Evolutionary conservation across 1,140 invertebrate species (phyloP), one percentile per base, ranked within the genome.

Genomic region (Drosophila asahinai): DNA sequence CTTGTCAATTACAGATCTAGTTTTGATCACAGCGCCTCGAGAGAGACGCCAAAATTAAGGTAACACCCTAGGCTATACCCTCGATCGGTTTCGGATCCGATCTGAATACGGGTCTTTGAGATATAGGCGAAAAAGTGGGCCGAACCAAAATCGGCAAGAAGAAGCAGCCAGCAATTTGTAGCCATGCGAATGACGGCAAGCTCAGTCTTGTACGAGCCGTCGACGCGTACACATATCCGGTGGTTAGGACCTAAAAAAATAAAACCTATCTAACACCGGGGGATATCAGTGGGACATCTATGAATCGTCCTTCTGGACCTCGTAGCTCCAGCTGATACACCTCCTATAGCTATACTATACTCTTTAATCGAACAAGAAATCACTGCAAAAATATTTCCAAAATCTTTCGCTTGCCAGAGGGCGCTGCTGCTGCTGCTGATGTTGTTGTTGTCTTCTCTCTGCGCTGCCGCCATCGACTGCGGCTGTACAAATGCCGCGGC

Each of bases 181-280:
- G 83, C 54, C 64, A 78, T 19, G 36, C 67, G 75, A 75, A 65
- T 70, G 77, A 78, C 79, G 79, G 81, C 83, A 78, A 48, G 74
- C 80, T 92, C 74, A 92, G 91, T 92, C 91, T 84, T 90, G 83
- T 82, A 84, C 91, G 86, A 91, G 75, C 80, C 80, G 77, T 92
- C 87, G 89, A 90, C 91, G 91, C 81, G 86, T 78, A 78, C 63
- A 92, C 91, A 92, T 92, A 90, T 92, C 91, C 91, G 86, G 90
- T 91, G 90, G 90, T 90, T 65, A 91, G 90, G 61, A 81, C 63
- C 70, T 25, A 51, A 54, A 68, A 57, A 59, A 65, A 64, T 51
- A 77, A 66, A 22, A 9, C 14, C n/a, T 40, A 72, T 55, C 70
- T 33, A 48, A n/a, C 8, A 40, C 63, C 58, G 59, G 75, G 67